These are phyloP conservation scores for Pempheris klunzingeri DNA, from an alignment of 2,797 vertebrate genomes.

Conservation along the genomic window DNA sequence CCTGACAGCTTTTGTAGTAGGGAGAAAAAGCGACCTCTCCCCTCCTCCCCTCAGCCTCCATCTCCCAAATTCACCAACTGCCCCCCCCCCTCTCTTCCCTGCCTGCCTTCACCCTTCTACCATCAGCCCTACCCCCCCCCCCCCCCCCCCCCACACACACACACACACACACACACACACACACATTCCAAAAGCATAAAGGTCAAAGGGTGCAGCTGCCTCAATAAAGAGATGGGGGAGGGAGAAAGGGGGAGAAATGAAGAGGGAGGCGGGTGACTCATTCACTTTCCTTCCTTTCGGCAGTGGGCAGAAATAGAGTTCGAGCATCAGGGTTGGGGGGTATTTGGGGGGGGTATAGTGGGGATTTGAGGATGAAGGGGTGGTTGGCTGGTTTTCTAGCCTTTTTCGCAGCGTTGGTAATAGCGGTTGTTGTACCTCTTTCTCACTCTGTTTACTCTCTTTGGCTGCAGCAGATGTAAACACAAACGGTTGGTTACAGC, in stretches of 20 bases:
- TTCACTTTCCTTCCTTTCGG: slow-evolving; percentile 79
- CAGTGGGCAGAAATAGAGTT: slow-evolving; percentile 66
- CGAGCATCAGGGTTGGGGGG: slow-evolving; percentile 36
- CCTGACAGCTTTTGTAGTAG: slow-evolving; percentile 86
- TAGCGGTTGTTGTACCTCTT: slow-evolving; percentile 68
- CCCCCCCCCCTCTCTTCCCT: slow-evolving; percentile 25
- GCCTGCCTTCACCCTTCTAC: slow-evolving; percentile 59
- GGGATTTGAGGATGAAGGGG: slow-evolving; percentile 12
- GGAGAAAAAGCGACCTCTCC: slow-evolving; percentile 80
- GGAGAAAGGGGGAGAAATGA: slow-evolving; percentile 43
- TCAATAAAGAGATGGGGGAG: slow-evolving; percentile 82
- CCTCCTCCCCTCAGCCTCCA: slow-evolving; percentile 50
- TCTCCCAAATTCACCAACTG: slow-evolving; percentile 63
- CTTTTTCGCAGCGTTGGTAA: slow-evolving; percentile 55
- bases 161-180: slow-evolving; percentile 42
- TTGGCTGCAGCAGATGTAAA: slow-evolving; percentile 76
- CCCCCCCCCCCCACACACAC: slow-evolving; percentile 48
- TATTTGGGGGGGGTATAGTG: slow-evolving; percentile 12
- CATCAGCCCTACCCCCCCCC: slow-evolving; percentile 48
- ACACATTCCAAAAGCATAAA: slow-evolving; percentile 84
- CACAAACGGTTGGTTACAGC: slow-evolving; percentile 68
- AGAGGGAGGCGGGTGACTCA: slow-evolving; percentile 72
- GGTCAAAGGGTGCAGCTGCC: slow-evolving; percentile 89
- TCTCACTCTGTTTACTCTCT: slow-evolving; percentile 75
- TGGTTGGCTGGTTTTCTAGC: slow-evolving; percentile 50